Evolutionary conservation across 2,888 invertebrate species (phyloP).

Genomic region (Chrysolina americana): DNA sequence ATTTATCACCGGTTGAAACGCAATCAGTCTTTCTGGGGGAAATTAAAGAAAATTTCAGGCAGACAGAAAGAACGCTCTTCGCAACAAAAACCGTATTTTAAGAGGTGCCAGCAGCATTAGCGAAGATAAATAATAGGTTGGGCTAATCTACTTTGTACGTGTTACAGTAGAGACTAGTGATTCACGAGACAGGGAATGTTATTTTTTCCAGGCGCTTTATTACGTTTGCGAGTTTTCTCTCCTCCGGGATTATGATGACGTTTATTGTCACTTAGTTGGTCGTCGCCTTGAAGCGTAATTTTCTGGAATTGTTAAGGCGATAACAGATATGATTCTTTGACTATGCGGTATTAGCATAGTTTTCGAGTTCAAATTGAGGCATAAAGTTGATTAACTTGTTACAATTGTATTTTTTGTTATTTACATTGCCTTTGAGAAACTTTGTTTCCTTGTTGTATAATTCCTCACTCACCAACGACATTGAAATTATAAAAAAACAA

Average conservation of each 20-base stretch:
- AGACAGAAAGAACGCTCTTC: slow-evolving; percentile 41
- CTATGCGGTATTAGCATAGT: neutral
- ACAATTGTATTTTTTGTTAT: too few relatives aligned
- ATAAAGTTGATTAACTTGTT: too few relatives aligned
- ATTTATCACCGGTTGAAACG: slow-evolving; percentile 42
- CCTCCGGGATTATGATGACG: slow-evolving; percentile 25
- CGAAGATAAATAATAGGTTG: slow-evolving; percentile 55
- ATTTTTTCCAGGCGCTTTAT: slow-evolving; percentile 43
- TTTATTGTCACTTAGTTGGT: slow-evolving; percentile 25
- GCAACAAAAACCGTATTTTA: slow-evolving; percentile 47
- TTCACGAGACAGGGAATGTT: slow-evolving; percentile 47
- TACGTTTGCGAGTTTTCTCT: slow-evolving; percentile 43
- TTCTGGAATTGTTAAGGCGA: slow-evolving; percentile 10
- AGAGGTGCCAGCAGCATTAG: slow-evolving; percentile 51
- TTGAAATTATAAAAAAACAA: too few relatives aligned
- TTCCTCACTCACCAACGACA: too few relatives aligned
- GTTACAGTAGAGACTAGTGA: slow-evolving; percentile 49
- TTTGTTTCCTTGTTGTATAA: too few relatives aligned
- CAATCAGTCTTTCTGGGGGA: slow-evolving; percentile 56
- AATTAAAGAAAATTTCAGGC: slow-evolving; percentile 59
- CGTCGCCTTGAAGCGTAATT: slow-evolving; percentile 2
- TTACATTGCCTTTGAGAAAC: too few relatives aligned
- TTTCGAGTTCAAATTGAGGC: neutral
- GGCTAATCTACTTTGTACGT: slow-evolving; percentile 57
- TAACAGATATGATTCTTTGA: neutral